These are phyloP conservation scores for Limnephilus lunatus DNA, from an alignment of 2,888 invertebrate species.

Conservation along the genomic window DNA sequence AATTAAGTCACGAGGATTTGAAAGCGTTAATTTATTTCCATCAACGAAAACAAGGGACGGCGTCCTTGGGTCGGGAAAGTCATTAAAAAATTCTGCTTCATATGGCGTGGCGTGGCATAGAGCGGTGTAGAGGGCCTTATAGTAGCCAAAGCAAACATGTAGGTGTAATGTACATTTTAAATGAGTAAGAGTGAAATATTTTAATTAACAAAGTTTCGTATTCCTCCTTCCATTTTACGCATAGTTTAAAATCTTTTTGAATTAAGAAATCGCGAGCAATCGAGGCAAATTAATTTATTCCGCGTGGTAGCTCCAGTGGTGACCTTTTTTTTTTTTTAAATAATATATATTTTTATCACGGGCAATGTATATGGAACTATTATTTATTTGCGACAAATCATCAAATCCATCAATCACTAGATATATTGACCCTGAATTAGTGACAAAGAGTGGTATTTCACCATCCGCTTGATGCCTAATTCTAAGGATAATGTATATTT, in stretches of 20 bases:
- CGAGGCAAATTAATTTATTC: too few species aligned
- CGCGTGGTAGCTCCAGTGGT: too few species aligned
- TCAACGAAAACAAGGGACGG: slow-evolving; percentile 59
- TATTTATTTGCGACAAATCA: too few species aligned
- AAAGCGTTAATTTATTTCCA: slow-evolving; percentile 65
- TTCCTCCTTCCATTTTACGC: neutral
- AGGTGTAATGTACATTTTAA: neutral
- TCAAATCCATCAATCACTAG: too few species aligned
- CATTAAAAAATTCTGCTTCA: slow-evolving; percentile 61
- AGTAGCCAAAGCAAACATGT: neutral
- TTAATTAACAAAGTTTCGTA: neutral
- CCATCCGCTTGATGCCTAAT: too few species aligned
- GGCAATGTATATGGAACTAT: too few species aligned
- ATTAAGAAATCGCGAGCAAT: too few species aligned
- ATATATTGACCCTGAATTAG: too few species aligned
- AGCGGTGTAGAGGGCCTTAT: neutral
- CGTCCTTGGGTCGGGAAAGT: slow-evolving; percentile 45
- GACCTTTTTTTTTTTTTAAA: too few species aligned
- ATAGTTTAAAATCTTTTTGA: neutral
- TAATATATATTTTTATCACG: too few species aligned
- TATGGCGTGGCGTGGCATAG: slow-evolving; percentile 7
- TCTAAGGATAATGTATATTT: too few species aligned
- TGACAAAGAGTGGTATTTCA: too few species aligned
- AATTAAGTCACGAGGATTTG: slow-evolving; percentile 61
- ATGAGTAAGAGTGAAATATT: neutral